These are phyloP conservation scores for Harpalus rufipes DNA, from an alignment of 2,888 invertebrate genomes.

Conservation along the genomic window DNA sequence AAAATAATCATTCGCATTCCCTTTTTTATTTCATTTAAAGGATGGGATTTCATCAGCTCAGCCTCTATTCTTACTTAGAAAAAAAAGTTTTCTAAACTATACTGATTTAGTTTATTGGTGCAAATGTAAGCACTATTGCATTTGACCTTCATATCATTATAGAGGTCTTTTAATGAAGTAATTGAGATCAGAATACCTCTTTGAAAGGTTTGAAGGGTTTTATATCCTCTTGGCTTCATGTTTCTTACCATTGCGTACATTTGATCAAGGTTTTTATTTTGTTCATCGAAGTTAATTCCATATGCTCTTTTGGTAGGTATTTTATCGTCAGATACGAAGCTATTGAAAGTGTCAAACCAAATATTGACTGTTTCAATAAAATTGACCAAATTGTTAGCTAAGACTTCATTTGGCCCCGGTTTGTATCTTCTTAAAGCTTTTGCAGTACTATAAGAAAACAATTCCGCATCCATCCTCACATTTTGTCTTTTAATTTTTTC, in stretches of 20 bases:
- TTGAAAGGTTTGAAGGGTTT: conserved; percentile 68
- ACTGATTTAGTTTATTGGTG: conserved; percentile 68
- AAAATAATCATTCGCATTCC: conserved; percentile 69
- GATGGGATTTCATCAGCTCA: conserved; percentile 70
- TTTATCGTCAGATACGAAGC: conserved; percentile 53
- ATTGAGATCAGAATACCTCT: conserved; percentile 68
- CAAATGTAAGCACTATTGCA: conserved; percentile 66
- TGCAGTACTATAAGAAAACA: conserved; percentile 69
- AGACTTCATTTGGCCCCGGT: conserved; percentile 4
- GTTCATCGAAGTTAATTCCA: conserved; percentile 65
- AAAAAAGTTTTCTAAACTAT: conserved; percentile 66
- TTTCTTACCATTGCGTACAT: conserved; percentile 58
- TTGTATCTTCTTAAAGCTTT: conserved; percentile 68
- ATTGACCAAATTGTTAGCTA: neutral
- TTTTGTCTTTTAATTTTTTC: conserved; percentile 68
- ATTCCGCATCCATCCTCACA: conserved; percentile 68
- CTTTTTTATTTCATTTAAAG: conserved; percentile 69
- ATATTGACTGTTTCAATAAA: conserved; percentile 65
- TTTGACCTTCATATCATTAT: conserved; percentile 59
- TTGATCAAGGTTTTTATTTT: conserved; percentile 66
- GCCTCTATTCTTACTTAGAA: conserved; percentile 68
- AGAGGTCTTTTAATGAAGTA: conserved; percentile 65
- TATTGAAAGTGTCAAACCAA: conserved; percentile 68
- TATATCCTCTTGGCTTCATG: conserved; percentile 66
- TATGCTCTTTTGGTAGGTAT: conserved; percentile 65